Evolutionary conservation across 2,113 vertebrate species (phyloP).

Genomic region (Psophia crepitans): DNA sequence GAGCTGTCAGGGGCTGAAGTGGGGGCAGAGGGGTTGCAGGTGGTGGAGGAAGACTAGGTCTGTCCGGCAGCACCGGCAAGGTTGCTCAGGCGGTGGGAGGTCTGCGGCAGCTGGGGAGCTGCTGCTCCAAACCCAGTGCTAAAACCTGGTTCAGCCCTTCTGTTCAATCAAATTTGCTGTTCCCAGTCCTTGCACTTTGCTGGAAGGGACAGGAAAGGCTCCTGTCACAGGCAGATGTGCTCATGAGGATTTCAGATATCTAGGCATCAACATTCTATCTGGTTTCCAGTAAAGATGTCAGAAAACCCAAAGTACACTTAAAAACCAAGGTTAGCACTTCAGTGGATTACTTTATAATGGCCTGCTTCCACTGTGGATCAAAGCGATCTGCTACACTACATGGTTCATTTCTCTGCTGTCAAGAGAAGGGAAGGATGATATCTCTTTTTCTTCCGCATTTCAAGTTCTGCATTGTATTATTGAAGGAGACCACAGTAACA

Average conservation of each 20-base stretch:
- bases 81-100: rapidly evolving
- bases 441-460: neutral
- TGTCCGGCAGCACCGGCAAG: rapidly evolving
- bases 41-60: rapidly evolving
- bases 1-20: too few relatives aligned
- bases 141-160: neutral
- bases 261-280: neutral
- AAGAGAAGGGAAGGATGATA: neutral
- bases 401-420: neutral
- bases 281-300: neutral
- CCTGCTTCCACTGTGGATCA: neutral
- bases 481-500: neutral
- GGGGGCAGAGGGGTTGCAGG: neutral
- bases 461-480: neutral
- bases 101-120: neutral
- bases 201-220: neutral
- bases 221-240: rapidly evolving
- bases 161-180: neutral
- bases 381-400: neutral
- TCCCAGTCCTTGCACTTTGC: neutral
- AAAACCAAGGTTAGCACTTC: neutral
- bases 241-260: neutral
- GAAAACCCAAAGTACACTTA: neutral
- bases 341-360: neutral
- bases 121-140: rapidly evolving